Conservation (phyloP, 2,888 invertebrate species). For the Syrphus vitripennis region DNA sequence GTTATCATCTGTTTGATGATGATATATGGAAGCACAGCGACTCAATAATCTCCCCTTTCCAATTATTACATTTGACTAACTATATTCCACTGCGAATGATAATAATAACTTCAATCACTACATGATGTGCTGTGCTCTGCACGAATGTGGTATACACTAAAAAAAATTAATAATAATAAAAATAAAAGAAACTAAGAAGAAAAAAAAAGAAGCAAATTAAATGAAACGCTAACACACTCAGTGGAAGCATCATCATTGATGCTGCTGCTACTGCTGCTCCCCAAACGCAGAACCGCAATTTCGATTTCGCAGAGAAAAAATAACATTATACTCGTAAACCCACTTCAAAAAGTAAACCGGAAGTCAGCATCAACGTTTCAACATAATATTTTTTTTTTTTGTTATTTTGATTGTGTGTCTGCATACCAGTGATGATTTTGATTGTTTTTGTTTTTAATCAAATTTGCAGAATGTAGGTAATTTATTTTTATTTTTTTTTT, state of each 20-base stretch:
- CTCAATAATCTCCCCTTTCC: neutral
- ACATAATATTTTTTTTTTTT: neutral
- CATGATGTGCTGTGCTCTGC: neutral
- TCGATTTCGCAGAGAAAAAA: neutral
- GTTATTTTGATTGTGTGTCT: neutral
- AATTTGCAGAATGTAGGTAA: neutral
- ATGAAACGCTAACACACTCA: neutral
- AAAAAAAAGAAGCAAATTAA: neutral
- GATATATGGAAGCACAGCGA: neutral
- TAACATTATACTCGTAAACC: neutral
- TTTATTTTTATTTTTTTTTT: too few relatives aligned
- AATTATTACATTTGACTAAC: neutral
- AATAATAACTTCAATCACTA: neutral
- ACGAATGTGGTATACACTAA: neutral
- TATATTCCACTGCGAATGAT: neutral
- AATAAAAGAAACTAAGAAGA: neutral
- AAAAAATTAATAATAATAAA: neutral
- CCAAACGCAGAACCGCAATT: slow-evolving; percentile 5
- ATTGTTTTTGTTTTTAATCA: slow-evolving; percentile 6
- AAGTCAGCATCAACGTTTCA: neutral
- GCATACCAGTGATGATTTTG: neutral
- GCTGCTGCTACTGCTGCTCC: too few relatives aligned
- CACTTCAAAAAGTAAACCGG: slow-evolving; percentile 22
- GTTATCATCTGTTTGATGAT: neutral
- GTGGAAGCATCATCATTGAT: too few relatives aligned